Base-by-base conservation (phyloP, 2,888 invertebrate species). In the Volucella inflata region DNA sequence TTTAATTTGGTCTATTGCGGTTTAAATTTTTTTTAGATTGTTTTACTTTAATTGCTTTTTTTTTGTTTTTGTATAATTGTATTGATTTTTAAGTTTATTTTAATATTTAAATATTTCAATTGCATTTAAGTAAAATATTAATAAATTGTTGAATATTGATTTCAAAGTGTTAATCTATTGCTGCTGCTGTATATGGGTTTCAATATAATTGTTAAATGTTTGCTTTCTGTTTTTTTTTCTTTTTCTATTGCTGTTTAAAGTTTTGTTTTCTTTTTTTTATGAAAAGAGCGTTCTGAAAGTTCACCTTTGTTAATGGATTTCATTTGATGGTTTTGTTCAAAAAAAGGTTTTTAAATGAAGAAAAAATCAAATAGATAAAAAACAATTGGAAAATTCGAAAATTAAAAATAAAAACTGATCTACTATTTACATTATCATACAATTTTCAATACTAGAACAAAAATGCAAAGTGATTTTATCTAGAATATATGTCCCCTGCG, bases 1-100 rank as follows among this genome's bases (percentile, higher is more conserved):
- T 91, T 91, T 89, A 91, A 91, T 91, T 91, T 91, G 91, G 91
- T 89, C 91, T 91, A 91, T 91, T 91, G 91, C 88, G 88, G 68
- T 72, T 72, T 53, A 30, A 30, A 30, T 30, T 64, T 17, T 36
- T 12, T 21, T 14, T 17, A 46, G 12, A 71, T 11, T 76, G 87
- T 84, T 65, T 75, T 62, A 74, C 71, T 81, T 83, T 68, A 50
- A 82, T 72, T 77, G 51, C 14, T 50, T 60, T 38, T 75, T 46
- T 59, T 57, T 57, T 44, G 40, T 60, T n/a, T 87, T 72, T 59
- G 59, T 87, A 81, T 80, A 87, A 82, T 87, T 88, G 87, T 88
- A 71, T 65, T 77, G 6, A 46, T 75, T 76, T 30, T 76, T 80
- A 71, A 84, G 74, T 77, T 79, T 83, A 71, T 68, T 83, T 59